Evolutionary conservation across 2,888 invertebrate genomes (phyloP).

Genomic region (Clistopyga incitator): DNA sequence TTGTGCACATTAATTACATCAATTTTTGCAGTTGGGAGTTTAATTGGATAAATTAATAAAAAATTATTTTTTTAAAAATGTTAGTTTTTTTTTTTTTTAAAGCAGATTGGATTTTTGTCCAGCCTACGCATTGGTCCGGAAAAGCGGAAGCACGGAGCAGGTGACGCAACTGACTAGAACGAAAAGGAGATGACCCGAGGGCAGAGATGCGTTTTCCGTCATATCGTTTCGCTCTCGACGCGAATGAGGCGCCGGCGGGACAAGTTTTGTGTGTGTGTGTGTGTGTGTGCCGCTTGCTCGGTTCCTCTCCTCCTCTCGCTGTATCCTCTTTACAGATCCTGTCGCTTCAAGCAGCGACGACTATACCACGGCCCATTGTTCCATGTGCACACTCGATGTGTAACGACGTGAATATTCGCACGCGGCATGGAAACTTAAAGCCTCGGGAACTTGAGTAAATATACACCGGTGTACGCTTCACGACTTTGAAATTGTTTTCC

Average conservation of each 20-base stretch:
- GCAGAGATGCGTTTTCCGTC: slow-evolving; percentile 26
- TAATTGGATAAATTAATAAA: no score
- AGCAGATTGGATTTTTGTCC: background rate
- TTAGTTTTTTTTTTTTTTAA: background rate
- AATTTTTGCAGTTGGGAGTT: background rate
- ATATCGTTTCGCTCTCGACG: background rate
- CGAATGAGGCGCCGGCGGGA: slow-evolving; percentile 7
- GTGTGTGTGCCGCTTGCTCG: slow-evolving; percentile 4
- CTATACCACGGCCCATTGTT: slow-evolving; percentile 44
- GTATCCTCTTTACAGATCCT: slow-evolving; percentile 3
- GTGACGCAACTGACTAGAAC: background rate
- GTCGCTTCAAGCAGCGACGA: slow-evolving; percentile 37
- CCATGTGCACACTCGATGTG: slow-evolving; percentile 49
- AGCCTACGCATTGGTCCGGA: background rate
- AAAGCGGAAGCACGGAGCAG: background rate
- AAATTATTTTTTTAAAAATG: background rate
- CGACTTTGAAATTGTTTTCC: slow-evolving; percentile 60
- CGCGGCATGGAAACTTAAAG: slow-evolving; percentile 45
- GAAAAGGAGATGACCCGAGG: slow-evolving; percentile 20
- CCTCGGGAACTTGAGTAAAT: slow-evolving; percentile 38
- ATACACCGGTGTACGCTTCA: slow-evolving; percentile 31
- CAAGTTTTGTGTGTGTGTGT: background rate
- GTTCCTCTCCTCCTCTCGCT: slow-evolving; percentile 12
- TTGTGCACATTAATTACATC: background rate
- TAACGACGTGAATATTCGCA: slow-evolving; percentile 60